Evolutionary conservation across 1,140 invertebrate genomes (phyloP).

Genomic region (Drosophila nigromelanica): DNA sequence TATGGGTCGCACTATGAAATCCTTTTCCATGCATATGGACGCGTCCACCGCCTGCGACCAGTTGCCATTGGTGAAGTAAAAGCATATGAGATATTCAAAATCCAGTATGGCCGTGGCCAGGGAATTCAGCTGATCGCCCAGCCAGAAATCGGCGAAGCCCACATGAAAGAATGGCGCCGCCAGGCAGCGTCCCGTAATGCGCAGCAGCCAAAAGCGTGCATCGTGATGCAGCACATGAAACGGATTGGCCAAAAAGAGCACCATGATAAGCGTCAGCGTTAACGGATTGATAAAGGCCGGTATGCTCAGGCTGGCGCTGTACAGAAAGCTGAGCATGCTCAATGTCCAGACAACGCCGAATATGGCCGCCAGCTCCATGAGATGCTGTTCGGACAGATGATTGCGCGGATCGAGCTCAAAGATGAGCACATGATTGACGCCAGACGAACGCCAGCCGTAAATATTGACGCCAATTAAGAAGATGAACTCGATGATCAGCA

Average conservation of each 20-base stretch:
- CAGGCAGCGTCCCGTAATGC: slow-evolving; percentile 91
- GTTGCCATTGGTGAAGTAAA: slow-evolving; percentile 90
- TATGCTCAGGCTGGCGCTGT: slow-evolving; percentile 93
- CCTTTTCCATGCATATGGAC: slow-evolving; percentile 87
- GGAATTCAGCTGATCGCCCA: slow-evolving; percentile 99
- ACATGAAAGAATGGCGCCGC: slow-evolving; percentile 98
- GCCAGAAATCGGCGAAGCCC: slow-evolving; percentile 99
- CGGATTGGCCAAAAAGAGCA: slow-evolving; percentile 96
- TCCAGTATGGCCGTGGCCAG: slow-evolving; percentile 95
- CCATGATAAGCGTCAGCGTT: slow-evolving; percentile 93
- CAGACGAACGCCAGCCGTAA: slow-evolving; percentile 99
- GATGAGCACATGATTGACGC: slow-evolving; percentile 99
- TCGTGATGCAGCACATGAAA: slow-evolving; percentile 96
- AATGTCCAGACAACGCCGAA: slow-evolving; percentile 98
- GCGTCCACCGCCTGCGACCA: slow-evolving; percentile 87
- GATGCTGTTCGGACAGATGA: slow-evolving; percentile 97
- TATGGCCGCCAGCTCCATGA: slow-evolving; percentile 97
- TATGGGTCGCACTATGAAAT: slow-evolving; percentile 89
- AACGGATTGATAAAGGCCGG: slow-evolving; percentile 96
- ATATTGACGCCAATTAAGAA: slow-evolving; percentile 99
- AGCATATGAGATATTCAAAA: slow-evolving; percentile 96
- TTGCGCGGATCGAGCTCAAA: slow-evolving; percentile 99
- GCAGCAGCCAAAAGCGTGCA: slow-evolving; percentile 93
- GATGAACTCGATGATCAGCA: slow-evolving; percentile 96
- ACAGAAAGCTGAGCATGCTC: slow-evolving; percentile 91